Conservation (phyloP, 1,140 invertebrate species). For the Drosophila nebulosa region DNA sequence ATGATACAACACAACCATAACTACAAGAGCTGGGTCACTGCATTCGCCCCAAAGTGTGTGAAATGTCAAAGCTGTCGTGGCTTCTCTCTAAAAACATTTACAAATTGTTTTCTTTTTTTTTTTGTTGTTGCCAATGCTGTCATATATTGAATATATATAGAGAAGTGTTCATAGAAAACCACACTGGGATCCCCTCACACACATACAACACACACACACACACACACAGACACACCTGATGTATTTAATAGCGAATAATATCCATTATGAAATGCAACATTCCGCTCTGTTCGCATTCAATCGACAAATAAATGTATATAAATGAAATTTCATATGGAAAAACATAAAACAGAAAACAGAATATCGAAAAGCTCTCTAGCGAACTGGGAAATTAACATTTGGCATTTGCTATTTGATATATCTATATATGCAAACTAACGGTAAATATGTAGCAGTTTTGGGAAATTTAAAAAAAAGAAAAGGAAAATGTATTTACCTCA, state of each 20-base stretch:
- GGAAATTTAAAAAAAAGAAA: too few species aligned
- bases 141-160: conserved; percentile 22
- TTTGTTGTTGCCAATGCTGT: too few species aligned
- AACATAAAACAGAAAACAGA: not conserved
- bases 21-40: conserved; percentile 23
- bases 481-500: not conserved
- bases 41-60: conserved; percentile 40
- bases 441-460: conserved; percentile 11
- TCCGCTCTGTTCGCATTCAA: conserved; percentile 52
- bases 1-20: conserved; percentile 31
- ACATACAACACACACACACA: conserved; percentile 7
- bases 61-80: conserved; percentile 62
- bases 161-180: conserved; percentile 51
- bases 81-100: conserved; percentile 68
- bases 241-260: conserved; percentile 66
- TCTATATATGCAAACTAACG: not conserved
- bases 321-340: conserved; percentile 24
- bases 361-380: not conserved
- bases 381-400: conserved; percentile 44
- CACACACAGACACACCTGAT: conserved; percentile 37
- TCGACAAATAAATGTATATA: conserved; percentile 36
- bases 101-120: conserved; percentile 74
- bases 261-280: conserved; percentile 71
- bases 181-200: conserved; percentile 55
- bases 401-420: conserved; percentile 41